phyloP scores from a whole-genome alignment of 2,888 invertebrate species.

The Hirudinaria manillensis region DNA sequence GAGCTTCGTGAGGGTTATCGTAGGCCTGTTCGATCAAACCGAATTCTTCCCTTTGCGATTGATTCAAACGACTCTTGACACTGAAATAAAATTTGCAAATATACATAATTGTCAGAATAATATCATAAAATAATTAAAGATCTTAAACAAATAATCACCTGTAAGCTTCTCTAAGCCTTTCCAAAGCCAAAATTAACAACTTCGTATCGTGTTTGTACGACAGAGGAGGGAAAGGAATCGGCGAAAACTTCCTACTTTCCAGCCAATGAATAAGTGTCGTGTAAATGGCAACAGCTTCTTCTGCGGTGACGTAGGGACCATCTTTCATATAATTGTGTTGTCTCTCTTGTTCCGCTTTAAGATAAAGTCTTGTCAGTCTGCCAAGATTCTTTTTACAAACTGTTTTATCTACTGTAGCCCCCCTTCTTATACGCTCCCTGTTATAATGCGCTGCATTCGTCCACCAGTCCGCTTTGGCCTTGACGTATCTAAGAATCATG shows the following conservation, averaged over 20 bases:
- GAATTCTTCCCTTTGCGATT: slow-evolving; percentile 95
- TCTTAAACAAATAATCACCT: slow-evolving; percentile 52
- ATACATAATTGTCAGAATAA: not conserved
- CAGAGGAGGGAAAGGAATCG: slow-evolving; percentile 96
- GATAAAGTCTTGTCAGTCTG: slow-evolving; percentile 86
- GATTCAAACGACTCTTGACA: slow-evolving; percentile 92
- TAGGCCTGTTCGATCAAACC: slow-evolving; percentile 99
- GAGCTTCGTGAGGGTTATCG: slow-evolving; percentile 97
- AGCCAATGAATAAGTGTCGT: slow-evolving; percentile 99
- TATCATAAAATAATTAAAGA: not conserved
- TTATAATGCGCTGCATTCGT: slow-evolving; percentile 99
- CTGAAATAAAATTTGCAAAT: slow-evolving; percentile 56
- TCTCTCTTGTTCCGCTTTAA: slow-evolving; percentile 94
- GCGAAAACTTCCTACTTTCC: slow-evolving; percentile 93
- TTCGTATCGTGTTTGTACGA: slow-evolving; percentile 99
- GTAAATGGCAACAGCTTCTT: slow-evolving; percentile 99
- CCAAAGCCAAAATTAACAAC: slow-evolving; percentile 87
- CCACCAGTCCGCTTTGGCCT: slow-evolving; percentile 99
- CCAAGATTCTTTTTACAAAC: slow-evolving; percentile 99
- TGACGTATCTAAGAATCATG: slow-evolving; percentile 94
- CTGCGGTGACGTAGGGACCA: slow-evolving; percentile 97
- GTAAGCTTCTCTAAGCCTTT: slow-evolving; percentile 93
- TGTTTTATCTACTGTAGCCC: slow-evolving; percentile 99
- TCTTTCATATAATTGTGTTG: slow-evolving; percentile 99
- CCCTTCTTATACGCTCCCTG: slow-evolving; percentile 91